Percentiles rank a stretch among this genome's conserved stretches.
These are phyloP conservation scores for Protaetia brevitarsis DNA, from an alignment of 1,140 invertebrate genomes.

Conservation along the genomic window DNA sequence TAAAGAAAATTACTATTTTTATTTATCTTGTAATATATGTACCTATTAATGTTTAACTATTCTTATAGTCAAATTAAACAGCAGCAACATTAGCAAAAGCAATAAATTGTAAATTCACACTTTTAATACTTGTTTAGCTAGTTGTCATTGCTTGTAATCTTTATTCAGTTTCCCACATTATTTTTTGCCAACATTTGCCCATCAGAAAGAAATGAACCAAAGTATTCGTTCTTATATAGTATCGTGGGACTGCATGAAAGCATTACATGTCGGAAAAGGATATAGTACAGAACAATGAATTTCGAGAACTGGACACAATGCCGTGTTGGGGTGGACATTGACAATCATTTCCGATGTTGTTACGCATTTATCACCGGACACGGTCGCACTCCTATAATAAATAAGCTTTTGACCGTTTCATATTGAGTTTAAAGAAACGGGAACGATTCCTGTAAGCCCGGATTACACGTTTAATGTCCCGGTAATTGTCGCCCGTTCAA, in stretches of 20 bases:
- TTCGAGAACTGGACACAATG: not conserved
- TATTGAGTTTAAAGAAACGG: constrained; percentile 14
- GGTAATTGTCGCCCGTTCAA: constrained; percentile 1
- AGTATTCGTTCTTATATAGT: not conserved
- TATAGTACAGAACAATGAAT: not conserved
- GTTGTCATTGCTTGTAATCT: too few species aligned
- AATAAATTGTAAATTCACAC: too few species aligned
- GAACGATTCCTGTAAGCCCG: not conserved
- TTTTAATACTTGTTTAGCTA: too few species aligned
- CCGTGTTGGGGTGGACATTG: not conserved
- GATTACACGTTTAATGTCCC: constrained; percentile 14
- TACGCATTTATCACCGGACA: constrained; percentile 9
- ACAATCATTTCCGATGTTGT: constrained; percentile 15
- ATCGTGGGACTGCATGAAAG: not conserved
- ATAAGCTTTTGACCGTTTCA: constrained; percentile 4
- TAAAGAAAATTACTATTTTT: too few species aligned
- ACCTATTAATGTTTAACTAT: too few species aligned
- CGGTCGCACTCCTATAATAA: not conserved
- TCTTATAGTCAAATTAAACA: too few species aligned
- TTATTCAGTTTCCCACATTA: too few species aligned
- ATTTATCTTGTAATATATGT: too few species aligned
- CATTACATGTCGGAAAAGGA: not conserved
- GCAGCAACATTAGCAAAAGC: too few species aligned
- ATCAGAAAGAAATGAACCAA: too few species aligned
- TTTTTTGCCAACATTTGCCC: too few species aligned